Evolutionary conservation across 2,797 vertebrate species (phyloP).

Genomic region (Rhyacichthys aspro): DNA sequence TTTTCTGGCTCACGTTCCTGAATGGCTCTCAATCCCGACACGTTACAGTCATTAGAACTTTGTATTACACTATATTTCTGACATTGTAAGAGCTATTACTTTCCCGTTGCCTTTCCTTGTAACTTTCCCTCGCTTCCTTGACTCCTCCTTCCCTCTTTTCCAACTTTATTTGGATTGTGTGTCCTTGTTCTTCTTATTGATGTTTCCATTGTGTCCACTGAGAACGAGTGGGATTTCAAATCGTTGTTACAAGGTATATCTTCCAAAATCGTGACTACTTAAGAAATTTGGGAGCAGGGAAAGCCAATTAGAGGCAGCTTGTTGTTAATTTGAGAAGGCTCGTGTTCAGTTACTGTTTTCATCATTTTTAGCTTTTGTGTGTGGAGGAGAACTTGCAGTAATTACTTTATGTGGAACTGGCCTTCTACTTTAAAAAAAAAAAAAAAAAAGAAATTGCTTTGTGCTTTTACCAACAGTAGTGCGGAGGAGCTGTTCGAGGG

Average conservation of each 20-base stretch:
- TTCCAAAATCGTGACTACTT: constrained; percentile 35
- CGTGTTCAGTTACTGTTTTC: neutral
- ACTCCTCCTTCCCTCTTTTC: constrained; percentile 8
- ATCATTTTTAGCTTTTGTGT: constrained; percentile 3
- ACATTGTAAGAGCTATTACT: constrained; percentile 23
- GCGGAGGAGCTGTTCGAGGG: constrained; percentile 17
- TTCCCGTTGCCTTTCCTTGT: constrained; percentile 18
- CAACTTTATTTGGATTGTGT: constrained; percentile 20
- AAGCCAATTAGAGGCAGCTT: constrained; percentile 46
- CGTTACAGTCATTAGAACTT: constrained; percentile 58
- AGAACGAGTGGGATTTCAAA: no score
- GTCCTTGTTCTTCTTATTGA: no score
- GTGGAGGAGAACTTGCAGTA: constrained; percentile 30
- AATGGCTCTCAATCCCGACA: constrained; percentile 58
- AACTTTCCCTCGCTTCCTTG: constrained; percentile 5
- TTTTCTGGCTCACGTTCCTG: constrained; percentile 48
- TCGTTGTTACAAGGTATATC: constrained; percentile 8
- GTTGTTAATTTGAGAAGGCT: constrained; percentile 43
- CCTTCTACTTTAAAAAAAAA: constrained; percentile 58
- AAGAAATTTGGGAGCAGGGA: constrained; percentile 26
- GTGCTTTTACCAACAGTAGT: constrained; percentile 52
- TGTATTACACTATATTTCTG: constrained; percentile 36
- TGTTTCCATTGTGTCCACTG: no score
- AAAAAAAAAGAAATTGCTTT: constrained; percentile 61
- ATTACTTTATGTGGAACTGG: constrained; percentile 60